A percentile compares a stretch with the other conserved stretches of the same genome.
phyloP scores from a whole-genome alignment of 2,888 invertebrate species.

The Urechis unicinctus region DNA sequence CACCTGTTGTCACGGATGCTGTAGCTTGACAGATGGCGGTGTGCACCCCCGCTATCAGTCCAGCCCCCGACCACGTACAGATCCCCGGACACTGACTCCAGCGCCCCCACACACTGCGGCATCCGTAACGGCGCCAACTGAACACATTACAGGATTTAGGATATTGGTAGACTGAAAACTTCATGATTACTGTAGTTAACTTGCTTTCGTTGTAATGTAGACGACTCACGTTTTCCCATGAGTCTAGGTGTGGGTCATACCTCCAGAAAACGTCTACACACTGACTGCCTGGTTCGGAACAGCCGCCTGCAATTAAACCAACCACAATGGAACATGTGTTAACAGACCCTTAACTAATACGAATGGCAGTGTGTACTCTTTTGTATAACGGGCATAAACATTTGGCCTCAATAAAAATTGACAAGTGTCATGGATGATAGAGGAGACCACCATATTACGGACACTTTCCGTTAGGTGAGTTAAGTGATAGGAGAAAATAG shows the following conservation, averaged over 20 bases:
- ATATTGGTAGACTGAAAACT: too few relatives aligned
- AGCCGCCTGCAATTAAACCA: conserved; percentile 7
- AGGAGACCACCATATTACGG: neutral
- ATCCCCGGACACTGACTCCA: neutral
- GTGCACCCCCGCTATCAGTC: conserved; percentile 4
- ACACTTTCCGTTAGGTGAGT: too few relatives aligned
- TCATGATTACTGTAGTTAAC: too few relatives aligned
- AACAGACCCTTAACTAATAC: too few relatives aligned
- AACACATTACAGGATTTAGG: too few relatives aligned
- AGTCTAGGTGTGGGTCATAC: conserved; percentile 1
- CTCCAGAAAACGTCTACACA: conserved; percentile 1
- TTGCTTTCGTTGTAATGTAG: too few relatives aligned
- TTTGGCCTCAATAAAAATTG: too few relatives aligned
- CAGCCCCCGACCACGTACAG: conserved; percentile 7
- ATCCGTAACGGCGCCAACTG: conserved; percentile 6
- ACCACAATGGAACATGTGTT: too few relatives aligned
- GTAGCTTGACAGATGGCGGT: conserved; percentile 3
- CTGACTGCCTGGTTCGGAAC: conserved; percentile 5
- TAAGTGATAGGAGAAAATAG: too few relatives aligned
- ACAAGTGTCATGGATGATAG: neutral
- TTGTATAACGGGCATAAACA: too few relatives aligned
- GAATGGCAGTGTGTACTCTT: too few relatives aligned
- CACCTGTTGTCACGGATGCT: neutral
- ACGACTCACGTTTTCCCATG: conserved; percentile 6
- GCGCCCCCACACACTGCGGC: conserved; percentile 3